Evolutionary conservation across 2,888 invertebrate species (phyloP).

Genomic region (Eupelmus urozonus): DNA sequence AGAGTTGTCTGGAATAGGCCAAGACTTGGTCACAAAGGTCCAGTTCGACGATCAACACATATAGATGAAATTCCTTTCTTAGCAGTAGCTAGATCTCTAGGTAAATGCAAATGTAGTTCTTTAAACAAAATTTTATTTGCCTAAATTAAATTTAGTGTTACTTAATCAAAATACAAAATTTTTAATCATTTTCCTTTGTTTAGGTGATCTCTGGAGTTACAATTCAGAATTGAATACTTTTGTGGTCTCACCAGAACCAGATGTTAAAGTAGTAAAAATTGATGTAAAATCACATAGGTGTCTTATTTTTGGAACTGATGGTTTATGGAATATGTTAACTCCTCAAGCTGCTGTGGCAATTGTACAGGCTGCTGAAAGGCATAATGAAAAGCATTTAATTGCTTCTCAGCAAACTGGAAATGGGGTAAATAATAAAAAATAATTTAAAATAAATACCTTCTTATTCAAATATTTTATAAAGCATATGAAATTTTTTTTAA

Average conservation of each 20-base stretch:
- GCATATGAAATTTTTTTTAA: slow-evolving; percentile 13
- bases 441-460: neutral
- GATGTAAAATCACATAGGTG: slow-evolving; percentile 84
- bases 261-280: slow-evolving; percentile 91
- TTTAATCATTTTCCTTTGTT: slow-evolving; percentile 9
- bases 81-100: slow-evolving; percentile 96
- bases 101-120: slow-evolving; percentile 72
- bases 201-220: slow-evolving; percentile 97
- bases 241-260: slow-evolving; percentile 98
- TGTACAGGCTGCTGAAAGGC: slow-evolving; percentile 89
- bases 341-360: slow-evolving; percentile 90
- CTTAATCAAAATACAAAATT: neutral
- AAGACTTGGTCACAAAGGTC: slow-evolving; percentile 89
- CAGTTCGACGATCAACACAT: slow-evolving; percentile 91
- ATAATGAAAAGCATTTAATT: slow-evolving; percentile 83
- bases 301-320: slow-evolving; percentile 97
- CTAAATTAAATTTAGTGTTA: slow-evolving; percentile 5
- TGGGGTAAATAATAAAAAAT: slow-evolving; percentile 66
- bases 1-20: slow-evolving; percentile 98
- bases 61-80: slow-evolving; percentile 97
- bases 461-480: neutral
- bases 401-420: slow-evolving; percentile 75
- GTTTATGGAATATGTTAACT: slow-evolving; percentile 96
- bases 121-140: slow-evolving; percentile 19
- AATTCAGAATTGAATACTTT: slow-evolving; percentile 94